Percentiles rank a stretch among this genome's conserved stretches.
These are phyloP conservation scores for Hyperoplus lanceolatus DNA, from an alignment of 2,797 vertebrate species.

Conservation along the genomic window DNA sequence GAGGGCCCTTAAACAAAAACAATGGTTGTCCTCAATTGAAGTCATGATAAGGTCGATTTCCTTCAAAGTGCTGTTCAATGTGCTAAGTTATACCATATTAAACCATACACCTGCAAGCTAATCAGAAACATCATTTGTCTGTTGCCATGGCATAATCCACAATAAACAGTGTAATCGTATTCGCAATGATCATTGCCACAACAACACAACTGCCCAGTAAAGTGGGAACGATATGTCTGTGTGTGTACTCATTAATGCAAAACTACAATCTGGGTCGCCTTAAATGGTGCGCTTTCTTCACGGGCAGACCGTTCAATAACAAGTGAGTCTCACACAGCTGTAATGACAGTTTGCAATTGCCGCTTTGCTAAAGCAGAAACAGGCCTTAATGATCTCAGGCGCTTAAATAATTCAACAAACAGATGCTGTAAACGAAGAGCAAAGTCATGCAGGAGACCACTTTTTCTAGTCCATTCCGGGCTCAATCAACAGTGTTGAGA, in stretches of 20 bases:
- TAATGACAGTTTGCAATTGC: slow-evolving; percentile 48
- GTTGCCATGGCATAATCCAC: neutral
- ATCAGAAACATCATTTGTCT: slow-evolving; percentile 1
- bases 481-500: slow-evolving; percentile 36
- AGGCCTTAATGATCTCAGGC: slow-evolving; percentile 57
- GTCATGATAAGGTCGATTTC: neutral
- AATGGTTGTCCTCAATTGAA: neutral
- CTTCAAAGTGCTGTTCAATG: neutral
- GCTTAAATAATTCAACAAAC: slow-evolving; percentile 76
- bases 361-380: slow-evolving; percentile 53
- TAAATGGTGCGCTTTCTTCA: slow-evolving; percentile 10
- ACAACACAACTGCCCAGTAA: neutral
- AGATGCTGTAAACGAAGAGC: slow-evolving; percentile 53
- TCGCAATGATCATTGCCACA: neutral
- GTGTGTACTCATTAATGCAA: slow-evolving; percentile 15
- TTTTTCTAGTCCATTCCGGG: slow-evolving; percentile 46
- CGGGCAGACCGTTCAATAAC: slow-evolving; percentile 25
- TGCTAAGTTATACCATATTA: neutral
- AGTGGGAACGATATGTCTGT: neutral
- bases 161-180: slow-evolving; percentile 8
- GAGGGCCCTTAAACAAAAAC: neutral
- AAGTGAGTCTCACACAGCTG: slow-evolving; percentile 21
- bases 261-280: slow-evolving; percentile 1
- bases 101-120: slow-evolving; percentile 7
- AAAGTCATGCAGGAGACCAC: slow-evolving; percentile 49